Evolutionary conservation across 2,113 vertebrate genomes (phyloP).

Genomic region (Ctenodactylus gundi): DNA sequence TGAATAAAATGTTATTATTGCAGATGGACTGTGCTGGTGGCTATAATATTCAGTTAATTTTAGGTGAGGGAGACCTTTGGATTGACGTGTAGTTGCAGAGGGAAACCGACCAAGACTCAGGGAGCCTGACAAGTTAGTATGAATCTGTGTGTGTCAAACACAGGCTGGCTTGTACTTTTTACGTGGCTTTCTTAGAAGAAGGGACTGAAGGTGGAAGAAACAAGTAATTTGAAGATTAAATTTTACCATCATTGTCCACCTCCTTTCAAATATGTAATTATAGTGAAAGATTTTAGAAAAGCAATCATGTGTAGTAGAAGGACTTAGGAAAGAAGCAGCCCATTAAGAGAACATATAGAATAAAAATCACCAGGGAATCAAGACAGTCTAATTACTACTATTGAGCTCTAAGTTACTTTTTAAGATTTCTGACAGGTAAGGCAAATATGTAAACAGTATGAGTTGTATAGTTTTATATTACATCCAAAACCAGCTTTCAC

Average conservation of each 20-base stretch:
- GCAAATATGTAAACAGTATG: slow-evolving; percentile 32
- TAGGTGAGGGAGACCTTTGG: not conserved
- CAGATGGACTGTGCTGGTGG: not conserved
- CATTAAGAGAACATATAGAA: slow-evolving; percentile 12
- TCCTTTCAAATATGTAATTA: slow-evolving; percentile 41
- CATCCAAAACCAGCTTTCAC: slow-evolving; percentile 45
- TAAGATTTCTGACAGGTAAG: slow-evolving; percentile 56
- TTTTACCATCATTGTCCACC: not conserved
- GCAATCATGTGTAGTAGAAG: not conserved
- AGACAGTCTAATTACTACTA: slow-evolving; percentile 57
- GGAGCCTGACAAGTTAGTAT: not conserved
- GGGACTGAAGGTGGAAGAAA: not conserved
- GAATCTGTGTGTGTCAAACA: not conserved
- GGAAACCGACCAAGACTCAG: not conserved
- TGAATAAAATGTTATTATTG: slow-evolving; percentile 9
- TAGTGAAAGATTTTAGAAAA: slow-evolving; percentile 26
- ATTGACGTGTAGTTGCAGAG: not conserved
- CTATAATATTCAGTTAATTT: not conserved
- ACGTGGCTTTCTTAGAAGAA: not conserved
- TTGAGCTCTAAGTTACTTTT: slow-evolving; percentile 44
- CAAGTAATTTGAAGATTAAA: not conserved
- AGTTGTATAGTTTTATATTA: slow-evolving; percentile 24
- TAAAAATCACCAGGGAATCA: slow-evolving; percentile 46
- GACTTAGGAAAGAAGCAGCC: slow-evolving; percentile 39
- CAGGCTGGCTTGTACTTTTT: not conserved